Conservation (phyloP, 2,888 invertebrate species). For the Epistrophe grossulariae region DNA sequence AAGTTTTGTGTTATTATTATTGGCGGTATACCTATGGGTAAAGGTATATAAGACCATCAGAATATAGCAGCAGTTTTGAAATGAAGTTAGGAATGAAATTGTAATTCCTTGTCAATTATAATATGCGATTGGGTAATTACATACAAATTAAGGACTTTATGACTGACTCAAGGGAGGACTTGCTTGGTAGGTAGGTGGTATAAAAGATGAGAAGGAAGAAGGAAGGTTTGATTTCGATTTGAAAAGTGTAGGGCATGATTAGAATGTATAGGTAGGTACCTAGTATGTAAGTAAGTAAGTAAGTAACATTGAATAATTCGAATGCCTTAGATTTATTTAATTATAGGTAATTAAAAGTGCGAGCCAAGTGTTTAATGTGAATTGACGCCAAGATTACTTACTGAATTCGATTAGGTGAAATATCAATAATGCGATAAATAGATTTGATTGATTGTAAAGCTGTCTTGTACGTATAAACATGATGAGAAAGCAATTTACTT, state of each 20-base stretch:
- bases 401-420: neutral
- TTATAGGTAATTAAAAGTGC: slow-evolving; percentile 39
- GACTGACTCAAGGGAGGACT: neutral
- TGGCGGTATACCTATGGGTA: neutral
- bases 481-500: neutral
- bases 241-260: slow-evolving; percentile 32
- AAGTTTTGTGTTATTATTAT: slow-evolving; percentile 32
- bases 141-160: slow-evolving; percentile 66
- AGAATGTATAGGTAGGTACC: neutral
- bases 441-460: slow-evolving; percentile 11
- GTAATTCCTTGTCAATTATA: slow-evolving; percentile 65
- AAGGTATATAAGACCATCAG: neutral
- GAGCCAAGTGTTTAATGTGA: slow-evolving; percentile 18
- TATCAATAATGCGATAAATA: slow-evolving; percentile 21
- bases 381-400: neutral
- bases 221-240: slow-evolving; percentile 15
- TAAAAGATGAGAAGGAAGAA: neutral
- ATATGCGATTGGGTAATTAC: slow-evolving; percentile 71
- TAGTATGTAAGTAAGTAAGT: neutral
- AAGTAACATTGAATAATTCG: slow-evolving; percentile 18
- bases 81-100: slow-evolving; percentile 42
- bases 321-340: slow-evolving; percentile 65
- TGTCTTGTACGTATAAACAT: no score
- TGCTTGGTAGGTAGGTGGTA: neutral
- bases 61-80: neutral